Evolutionary conservation across 1,140 invertebrate species (phyloP).

Genomic region (Caenorhabditis remanei): DNA sequence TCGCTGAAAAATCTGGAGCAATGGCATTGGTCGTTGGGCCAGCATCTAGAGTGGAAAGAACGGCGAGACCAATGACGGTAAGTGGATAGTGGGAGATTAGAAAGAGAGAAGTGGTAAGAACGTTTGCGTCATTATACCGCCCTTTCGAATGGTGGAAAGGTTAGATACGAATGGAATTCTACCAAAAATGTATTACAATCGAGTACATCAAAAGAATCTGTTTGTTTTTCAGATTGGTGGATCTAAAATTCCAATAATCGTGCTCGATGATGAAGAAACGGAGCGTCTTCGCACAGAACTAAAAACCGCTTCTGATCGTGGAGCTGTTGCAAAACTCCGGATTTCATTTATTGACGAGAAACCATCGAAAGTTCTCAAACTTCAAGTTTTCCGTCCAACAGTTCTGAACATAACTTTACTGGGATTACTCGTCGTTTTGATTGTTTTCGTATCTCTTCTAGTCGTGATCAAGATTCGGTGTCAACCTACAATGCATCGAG

Average conservation of each 20-base stretch:
- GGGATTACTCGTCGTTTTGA: conserved; percentile 46
- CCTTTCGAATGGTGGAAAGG: neutral
- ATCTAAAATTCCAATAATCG: conserved; percentile 63
- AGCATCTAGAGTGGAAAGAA: conserved; percentile 49
- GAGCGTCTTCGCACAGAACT: conserved; percentile 32
- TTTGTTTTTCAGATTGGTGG: conserved; percentile 51
- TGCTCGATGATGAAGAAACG: conserved; percentile 62
- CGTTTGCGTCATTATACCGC: neutral
- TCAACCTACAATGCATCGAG: conserved; percentile 61
- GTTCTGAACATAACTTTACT: conserved; percentile 61
- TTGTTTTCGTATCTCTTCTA: conserved; percentile 61
- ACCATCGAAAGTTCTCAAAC: conserved; percentile 58
- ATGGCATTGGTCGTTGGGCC: conserved; percentile 63
- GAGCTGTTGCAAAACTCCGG: conserved; percentile 34
- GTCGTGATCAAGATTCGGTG: conserved; percentile 64
- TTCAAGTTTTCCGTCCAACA: conserved; percentile 66
- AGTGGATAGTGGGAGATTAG: neutral
- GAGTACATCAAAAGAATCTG: no score
- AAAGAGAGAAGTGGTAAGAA: neutral
- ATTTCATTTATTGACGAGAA: conserved; percentile 53
- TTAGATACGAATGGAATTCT: no score
- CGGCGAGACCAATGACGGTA: conserved; percentile 54
- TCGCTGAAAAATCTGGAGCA: conserved; percentile 67
- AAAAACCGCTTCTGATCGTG: conserved; percentile 7
- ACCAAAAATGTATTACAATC: no score